phyloP scores from a whole-genome alignment of 2,888 invertebrate genomes.

The Lepidochrysops patricia region DNA sequence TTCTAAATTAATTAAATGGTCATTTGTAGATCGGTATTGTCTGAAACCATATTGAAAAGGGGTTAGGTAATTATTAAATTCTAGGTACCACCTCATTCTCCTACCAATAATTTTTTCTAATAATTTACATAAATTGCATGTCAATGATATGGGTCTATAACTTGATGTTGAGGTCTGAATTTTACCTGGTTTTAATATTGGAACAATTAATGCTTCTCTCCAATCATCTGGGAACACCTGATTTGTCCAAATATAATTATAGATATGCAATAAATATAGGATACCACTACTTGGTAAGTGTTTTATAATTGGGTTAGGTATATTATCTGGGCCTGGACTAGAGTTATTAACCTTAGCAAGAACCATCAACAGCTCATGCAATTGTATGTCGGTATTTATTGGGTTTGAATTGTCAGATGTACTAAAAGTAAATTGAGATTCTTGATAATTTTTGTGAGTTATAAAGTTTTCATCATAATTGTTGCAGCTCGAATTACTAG shows the following conservation, averaged over 20 bases:
- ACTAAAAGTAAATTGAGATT: background rate
- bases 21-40: too few species aligned
- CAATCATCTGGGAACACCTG: slow-evolving; percentile 22
- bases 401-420: background rate
- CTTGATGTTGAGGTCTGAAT: slow-evolving; percentile 12
- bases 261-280: too few species aligned
- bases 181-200: slow-evolving; percentile 23
- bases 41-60: slow-evolving; percentile 21
- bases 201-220: slow-evolving; percentile 22
- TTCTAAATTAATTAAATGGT: too few species aligned
- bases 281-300: too few species aligned
- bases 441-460: background rate
- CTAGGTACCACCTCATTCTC: slow-evolving; percentile 19
- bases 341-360: background rate
- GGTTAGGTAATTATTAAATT: background rate
- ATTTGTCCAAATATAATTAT: background rate
- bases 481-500: background rate
- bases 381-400: background rate
- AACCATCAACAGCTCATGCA: background rate
- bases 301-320: too few species aligned
- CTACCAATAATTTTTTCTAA: slow-evolving; percentile 21
- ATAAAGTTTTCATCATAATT: background rate
- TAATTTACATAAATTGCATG: slow-evolving; percentile 18
- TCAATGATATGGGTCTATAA: slow-evolving; percentile 23
- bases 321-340: background rate